Base-by-base conservation (phyloP, 2,113 vertebrate genomes). In the Petrocephalus zakoni region DNA sequence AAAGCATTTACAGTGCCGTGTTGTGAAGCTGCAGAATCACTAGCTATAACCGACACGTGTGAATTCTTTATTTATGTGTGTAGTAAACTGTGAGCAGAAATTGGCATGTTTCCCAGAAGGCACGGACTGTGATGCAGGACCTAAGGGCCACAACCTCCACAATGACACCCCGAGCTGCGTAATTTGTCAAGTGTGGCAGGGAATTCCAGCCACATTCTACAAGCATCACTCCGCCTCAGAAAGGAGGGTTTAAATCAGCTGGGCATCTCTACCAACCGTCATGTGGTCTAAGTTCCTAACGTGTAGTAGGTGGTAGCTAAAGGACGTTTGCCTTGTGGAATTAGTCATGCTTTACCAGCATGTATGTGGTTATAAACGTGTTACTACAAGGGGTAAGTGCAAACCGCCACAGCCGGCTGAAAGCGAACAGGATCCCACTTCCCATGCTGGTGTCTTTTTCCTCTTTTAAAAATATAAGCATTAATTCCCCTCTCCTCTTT, bases 331-430 rank as follows among this genome's bases (percentile, higher is more conserved):
- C 1, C 53, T 55, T 42, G 34, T 78, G 72, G 72, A 42, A 78
- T 42, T 78, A 78, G 15, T 78, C 72, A 78, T 37, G 42, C 34
- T 78, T 78, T 78, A 37, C 5, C 13, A 42, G 72, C 72, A 34
- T 78, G 72, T 78, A 78, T 78, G 72, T 78, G 34, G 72, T 78
- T 78, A 78, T 13, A 78, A 78, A 42, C 72, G 13, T 78, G 72
- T 78, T 78, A 19, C 72, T 78, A 78, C 72, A 34, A 42, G 13
- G 34, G 34, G 37, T 34, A 78, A 78, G 37, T 78, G 5, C 34
- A 42, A 37, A 13, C 5, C 68, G 17, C 72, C 72, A 42, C 72
- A 78, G 34, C 29, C 29, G 13, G 29, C 15, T 37, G 72, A 17
- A 78, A 78, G 2, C 5, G 17, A 17, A 42, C 72, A 7, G 34